Conservation (phyloP, 2,888 invertebrate genomes). For the Hydrotaea cyrtoneurina region DNA sequence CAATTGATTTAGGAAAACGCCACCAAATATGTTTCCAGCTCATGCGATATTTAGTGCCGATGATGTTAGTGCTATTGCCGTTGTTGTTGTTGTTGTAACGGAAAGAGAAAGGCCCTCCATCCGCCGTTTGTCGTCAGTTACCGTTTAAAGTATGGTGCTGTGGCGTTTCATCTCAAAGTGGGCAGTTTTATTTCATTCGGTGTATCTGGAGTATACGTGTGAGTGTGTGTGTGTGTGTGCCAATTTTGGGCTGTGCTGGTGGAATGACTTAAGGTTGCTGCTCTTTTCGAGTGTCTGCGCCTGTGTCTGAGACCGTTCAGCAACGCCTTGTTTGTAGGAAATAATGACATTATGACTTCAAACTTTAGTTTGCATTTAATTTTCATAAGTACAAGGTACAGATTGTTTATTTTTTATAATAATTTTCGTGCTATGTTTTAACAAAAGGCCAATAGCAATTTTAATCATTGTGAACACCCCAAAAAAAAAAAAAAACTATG, state of each 20-base stretch:
- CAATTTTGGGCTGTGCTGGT: not conserved
- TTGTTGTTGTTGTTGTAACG: constrained; percentile 4
- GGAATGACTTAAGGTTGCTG: constrained; percentile 27
- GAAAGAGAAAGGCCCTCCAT: constrained; percentile 61
- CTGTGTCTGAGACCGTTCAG: not conserved
- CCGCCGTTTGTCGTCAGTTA: not conserved
- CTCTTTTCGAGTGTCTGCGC: not conserved
- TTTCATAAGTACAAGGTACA: not conserved
- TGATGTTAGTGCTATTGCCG: too few relatives aligned
- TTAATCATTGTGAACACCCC: constrained; percentile 2
- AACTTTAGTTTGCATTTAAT: constrained; percentile 15
- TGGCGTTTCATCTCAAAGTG: constrained; percentile 13
- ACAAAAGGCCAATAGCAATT: constrained; percentile 44
- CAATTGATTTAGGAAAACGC: constrained; percentile 41
- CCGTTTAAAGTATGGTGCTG: not conserved
- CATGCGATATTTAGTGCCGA: not conserved
- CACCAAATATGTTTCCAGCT: not conserved
- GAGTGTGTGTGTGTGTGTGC: constrained; percentile 1
- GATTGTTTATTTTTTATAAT: not conserved
- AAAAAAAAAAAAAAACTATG: not conserved
- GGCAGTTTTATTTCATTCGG: constrained; percentile 4
- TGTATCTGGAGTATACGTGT: too few relatives aligned
- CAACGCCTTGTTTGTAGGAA: constrained; percentile 34
- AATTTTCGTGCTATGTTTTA: not conserved
- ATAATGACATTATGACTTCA: constrained; percentile 47